Evolutionary conservation across 2,888 invertebrate genomes (phyloP).

Genomic region (Diaprepes abbreviatus): DNA sequence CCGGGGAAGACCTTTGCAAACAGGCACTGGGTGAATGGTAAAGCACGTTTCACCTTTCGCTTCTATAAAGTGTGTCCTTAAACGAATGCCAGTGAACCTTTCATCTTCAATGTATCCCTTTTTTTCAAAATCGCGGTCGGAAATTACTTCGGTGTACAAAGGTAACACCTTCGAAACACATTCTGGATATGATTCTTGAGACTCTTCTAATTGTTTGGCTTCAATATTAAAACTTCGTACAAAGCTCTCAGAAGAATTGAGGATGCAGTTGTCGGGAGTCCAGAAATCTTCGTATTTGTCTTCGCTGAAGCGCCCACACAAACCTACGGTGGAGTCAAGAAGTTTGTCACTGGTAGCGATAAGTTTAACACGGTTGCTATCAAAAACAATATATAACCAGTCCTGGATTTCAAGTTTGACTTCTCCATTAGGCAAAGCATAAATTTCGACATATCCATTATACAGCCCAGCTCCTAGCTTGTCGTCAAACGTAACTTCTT

Average conservation of each 20-base stretch:
- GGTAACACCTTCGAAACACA: conserved; percentile 55
- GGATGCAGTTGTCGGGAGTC: conserved; percentile 72
- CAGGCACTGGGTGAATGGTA: conserved; percentile 70
- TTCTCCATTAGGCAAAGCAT: conserved; percentile 69
- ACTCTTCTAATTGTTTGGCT: conserved; percentile 32
- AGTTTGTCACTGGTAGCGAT: conserved; percentile 64
- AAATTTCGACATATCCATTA: conserved; percentile 67
- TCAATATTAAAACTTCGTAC: conserved; percentile 72
- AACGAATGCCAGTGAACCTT: conserved; percentile 40
- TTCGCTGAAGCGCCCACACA: conserved; percentile 77
- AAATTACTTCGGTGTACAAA: conserved; percentile 66
- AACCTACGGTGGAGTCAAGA: conserved; percentile 73
- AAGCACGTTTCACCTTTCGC: conserved; percentile 73
- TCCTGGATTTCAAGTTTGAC: conserved; percentile 71
- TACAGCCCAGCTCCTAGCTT: conserved; percentile 59
- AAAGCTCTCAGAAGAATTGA: conserved; percentile 66
- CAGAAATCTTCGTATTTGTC: conserved; percentile 73
- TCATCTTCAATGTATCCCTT: background rate
- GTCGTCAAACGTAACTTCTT: conserved; percentile 61
- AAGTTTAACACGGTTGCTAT: conserved; percentile 72
- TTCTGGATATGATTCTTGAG: conserved; percentile 66
- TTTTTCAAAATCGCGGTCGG: conserved; percentile 53
- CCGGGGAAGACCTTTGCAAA: conserved; percentile 69
- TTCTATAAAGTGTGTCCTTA: conserved; percentile 71
- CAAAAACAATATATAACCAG: conserved; percentile 71